Evolutionary conservation across 2,888 invertebrate species (phyloP).

Genomic region (Mylabris sibirica): DNA sequence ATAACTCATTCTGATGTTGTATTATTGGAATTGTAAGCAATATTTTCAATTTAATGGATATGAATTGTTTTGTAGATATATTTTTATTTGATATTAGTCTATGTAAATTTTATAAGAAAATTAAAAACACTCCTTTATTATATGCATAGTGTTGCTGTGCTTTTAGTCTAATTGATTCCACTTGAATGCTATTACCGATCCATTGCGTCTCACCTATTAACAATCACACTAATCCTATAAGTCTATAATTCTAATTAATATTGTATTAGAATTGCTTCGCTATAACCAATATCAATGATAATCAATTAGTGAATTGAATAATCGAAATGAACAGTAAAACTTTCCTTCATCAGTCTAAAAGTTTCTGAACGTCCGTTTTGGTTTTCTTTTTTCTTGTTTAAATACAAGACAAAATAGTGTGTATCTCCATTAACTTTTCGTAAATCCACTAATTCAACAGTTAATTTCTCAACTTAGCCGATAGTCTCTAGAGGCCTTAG

Average conservation of each 20-base stretch:
- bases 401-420: neutral
- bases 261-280: neutral
- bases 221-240: neutral
- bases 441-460: neutral
- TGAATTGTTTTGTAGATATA: too few relatives aligned
- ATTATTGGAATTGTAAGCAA: too few relatives aligned
- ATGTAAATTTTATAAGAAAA: too few relatives aligned
- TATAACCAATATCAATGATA: neutral
- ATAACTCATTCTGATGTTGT: neutral
- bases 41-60: too few relatives aligned
- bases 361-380: neutral
- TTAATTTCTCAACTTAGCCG: conserved; percentile 9
- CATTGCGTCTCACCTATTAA: neutral
- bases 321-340: neutral
- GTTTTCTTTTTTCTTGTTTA: neutral
- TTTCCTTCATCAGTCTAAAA: neutral
- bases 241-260: neutral
- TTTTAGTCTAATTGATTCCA: neutral
- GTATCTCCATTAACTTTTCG: neutral
- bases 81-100: too few relatives aligned
- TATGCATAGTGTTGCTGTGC: neutral
- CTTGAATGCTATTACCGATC: neutral
- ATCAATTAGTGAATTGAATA: neutral
- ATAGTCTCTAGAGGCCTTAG: neutral
- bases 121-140: too few relatives aligned